A percentile compares a stretch with the other conserved stretches of the same genome.
Conservation (phyloP, 2,113 vertebrate species). For the Aythya baeri region DNA sequence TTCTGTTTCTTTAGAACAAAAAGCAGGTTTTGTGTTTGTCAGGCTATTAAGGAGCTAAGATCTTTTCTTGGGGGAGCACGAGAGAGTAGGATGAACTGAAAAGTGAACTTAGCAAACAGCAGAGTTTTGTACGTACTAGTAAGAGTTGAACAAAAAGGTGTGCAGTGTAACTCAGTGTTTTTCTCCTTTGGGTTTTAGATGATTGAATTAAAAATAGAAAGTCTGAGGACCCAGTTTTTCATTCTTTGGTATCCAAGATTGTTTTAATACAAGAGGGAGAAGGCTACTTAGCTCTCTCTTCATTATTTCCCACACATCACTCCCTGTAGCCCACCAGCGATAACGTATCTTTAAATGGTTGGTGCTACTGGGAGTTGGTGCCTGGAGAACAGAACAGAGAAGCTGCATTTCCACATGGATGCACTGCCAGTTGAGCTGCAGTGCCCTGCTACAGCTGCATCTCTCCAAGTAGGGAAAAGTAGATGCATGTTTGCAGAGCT, state of each 20-base stretch:
- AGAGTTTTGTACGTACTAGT: background rate
- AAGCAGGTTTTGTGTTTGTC: background rate
- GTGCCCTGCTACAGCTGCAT: background rate
- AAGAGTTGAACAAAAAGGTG: background rate
- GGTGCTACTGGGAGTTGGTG: background rate
- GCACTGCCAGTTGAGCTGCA: background rate
- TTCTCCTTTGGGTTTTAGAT: background rate
- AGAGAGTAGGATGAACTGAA: background rate
- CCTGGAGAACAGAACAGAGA: background rate
- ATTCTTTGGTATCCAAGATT: background rate
- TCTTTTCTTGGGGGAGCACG: background rate
- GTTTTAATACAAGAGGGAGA: background rate
- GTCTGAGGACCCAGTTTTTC: background rate
- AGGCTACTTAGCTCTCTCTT: background rate
- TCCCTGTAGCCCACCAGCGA: background rate
- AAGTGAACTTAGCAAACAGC: background rate
- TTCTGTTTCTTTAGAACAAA: background rate
- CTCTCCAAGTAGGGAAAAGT: fast-evolving
- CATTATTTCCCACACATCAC: background rate
- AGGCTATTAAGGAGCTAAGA: background rate
- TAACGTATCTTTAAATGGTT: fast-evolving
- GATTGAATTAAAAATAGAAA: background rate
- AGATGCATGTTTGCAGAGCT: background rate
- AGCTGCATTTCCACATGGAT: background rate
- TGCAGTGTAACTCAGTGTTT: background rate